Evolutionary conservation across 1,140 invertebrate genomes (phyloP).

Genomic region (Hesperophylax magnus): DNA sequence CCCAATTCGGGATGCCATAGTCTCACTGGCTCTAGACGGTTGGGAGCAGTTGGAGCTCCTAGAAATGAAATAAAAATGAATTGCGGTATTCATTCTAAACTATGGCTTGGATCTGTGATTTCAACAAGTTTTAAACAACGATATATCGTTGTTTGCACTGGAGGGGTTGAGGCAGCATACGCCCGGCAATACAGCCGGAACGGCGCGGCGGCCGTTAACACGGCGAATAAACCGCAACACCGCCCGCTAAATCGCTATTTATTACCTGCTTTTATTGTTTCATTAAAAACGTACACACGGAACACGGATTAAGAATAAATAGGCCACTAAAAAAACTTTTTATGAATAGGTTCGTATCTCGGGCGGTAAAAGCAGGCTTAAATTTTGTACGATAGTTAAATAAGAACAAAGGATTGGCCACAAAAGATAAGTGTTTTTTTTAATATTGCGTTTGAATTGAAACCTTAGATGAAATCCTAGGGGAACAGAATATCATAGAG

Average conservation of each 20-base stretch:
- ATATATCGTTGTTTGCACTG: too few species aligned
- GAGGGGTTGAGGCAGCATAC: too few species aligned
- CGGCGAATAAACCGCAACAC: neutral
- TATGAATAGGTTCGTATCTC: neutral
- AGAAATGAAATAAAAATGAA: too few species aligned
- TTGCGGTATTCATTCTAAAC: too few species aligned
- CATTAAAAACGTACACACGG: neutral
- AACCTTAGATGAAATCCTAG: neutral
- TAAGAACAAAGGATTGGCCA: too few species aligned
- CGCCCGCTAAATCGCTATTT: neutral
- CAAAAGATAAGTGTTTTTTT: neutral
- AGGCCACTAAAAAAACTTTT: neutral
- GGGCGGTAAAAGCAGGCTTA: neutral
- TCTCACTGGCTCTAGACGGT: too few species aligned
- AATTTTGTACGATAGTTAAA: too few species aligned
- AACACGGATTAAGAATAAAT: neutral
- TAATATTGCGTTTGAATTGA: neutral
- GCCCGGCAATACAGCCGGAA: neutral
- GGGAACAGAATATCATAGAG: neutral
- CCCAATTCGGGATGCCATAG: too few species aligned
- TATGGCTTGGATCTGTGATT: too few species aligned
- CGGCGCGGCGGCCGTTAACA: neutral
- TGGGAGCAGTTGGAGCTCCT: too few species aligned
- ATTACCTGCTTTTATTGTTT: constrained; percentile 7
- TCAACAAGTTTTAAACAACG: too few species aligned